A percentile compares a stretch with the other conserved stretches of the same genome.
phyloP scores from a whole-genome alignment of 2,113 vertebrate genomes.

The Noctilio leporinus region DNA sequence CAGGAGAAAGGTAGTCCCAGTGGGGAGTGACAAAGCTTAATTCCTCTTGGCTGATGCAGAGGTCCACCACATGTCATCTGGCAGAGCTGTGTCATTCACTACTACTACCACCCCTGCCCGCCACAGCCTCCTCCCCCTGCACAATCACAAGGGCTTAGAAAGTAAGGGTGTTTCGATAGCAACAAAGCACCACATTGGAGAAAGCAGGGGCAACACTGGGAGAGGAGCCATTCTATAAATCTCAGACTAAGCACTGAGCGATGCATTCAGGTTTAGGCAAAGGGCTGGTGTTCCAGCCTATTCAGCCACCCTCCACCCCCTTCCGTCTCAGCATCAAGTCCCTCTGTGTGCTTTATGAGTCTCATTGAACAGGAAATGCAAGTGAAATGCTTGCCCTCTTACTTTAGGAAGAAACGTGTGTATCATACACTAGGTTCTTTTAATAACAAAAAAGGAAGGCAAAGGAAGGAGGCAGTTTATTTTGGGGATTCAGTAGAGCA shows the following conservation, averaged over 20 bases:
- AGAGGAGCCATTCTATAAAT: slow-evolving; percentile 63
- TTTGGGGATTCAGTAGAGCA: not conserved
- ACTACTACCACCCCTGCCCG: slow-evolving; percentile 43
- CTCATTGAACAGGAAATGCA: not conserved
- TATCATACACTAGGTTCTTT: not conserved
- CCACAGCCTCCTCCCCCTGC: slow-evolving; percentile 70
- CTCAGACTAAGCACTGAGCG: slow-evolving; percentile 36
- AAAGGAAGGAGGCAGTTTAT: not conserved
- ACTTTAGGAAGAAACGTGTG: not conserved
- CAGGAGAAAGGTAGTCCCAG: slow-evolving; percentile 82
- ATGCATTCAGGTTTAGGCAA: slow-evolving; percentile 62
- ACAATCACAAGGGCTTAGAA: slow-evolving; percentile 67
- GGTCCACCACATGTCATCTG: slow-evolving; percentile 80
- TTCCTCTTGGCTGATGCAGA: slow-evolving; percentile 83
- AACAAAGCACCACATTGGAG: slow-evolving; percentile 67
- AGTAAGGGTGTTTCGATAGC: slow-evolving; percentile 72
- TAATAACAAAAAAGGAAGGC: not conserved
- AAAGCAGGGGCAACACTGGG: not conserved
- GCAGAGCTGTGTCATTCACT: slow-evolving; percentile 80
- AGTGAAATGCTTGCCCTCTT: not conserved
- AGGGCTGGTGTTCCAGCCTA: slow-evolving; percentile 48
- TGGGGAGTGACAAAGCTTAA: slow-evolving; percentile 84
- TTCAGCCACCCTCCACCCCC: not conserved
- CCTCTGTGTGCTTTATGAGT: not conserved
- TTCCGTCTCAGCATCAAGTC: not conserved